A percentile compares a stretch with the other conserved stretches of the same genome.
These are phyloP conservation scores for Nothocercus nigrocapillus DNA, from an alignment of 2,113 vertebrate genomes.

Conservation along the genomic window DNA sequence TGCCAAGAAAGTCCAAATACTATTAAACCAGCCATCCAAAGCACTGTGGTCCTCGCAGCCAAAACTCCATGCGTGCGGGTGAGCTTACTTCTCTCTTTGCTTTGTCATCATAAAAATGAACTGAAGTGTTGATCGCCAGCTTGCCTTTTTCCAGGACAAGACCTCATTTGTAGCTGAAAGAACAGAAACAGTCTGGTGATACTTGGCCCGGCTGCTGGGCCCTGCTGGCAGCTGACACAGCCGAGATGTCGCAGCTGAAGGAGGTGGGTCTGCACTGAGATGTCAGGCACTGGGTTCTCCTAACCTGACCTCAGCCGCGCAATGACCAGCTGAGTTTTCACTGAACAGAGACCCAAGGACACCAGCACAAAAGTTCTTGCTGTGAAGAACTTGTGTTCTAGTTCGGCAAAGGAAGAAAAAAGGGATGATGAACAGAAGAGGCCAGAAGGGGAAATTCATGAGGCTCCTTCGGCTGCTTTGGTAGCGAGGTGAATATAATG, in stretches of 20 bases:
- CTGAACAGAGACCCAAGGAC: not conserved
- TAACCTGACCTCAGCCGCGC: not conserved
- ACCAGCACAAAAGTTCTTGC: not conserved
- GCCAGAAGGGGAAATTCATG: not conserved
- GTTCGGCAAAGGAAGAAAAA: not conserved
- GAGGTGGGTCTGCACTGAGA: constrained; percentile 32
- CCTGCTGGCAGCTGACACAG: constrained; percentile 40
- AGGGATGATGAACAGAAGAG: not conserved
- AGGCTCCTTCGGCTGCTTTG: not conserved
- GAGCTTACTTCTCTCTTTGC: not conserved
- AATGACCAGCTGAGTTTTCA: not conserved
- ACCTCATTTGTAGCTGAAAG: constrained; percentile 37
- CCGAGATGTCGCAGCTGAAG: constrained; percentile 24
- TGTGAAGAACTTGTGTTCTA: not conserved
- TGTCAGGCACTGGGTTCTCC: not conserved
- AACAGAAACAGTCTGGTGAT: constrained; percentile 52
- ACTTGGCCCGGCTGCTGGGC: not conserved
- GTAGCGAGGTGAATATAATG: not conserved
- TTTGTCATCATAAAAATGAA: not conserved
- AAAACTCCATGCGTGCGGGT: not conserved
- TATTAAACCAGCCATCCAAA: not conserved
- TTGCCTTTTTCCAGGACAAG: constrained; percentile 35
- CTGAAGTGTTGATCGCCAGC: not conserved
- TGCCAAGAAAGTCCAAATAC: not conserved
- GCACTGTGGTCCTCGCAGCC: not conserved